Conservation (phyloP, 2,113 vertebrate genomes). For the Chaetops frenatus region DNA sequence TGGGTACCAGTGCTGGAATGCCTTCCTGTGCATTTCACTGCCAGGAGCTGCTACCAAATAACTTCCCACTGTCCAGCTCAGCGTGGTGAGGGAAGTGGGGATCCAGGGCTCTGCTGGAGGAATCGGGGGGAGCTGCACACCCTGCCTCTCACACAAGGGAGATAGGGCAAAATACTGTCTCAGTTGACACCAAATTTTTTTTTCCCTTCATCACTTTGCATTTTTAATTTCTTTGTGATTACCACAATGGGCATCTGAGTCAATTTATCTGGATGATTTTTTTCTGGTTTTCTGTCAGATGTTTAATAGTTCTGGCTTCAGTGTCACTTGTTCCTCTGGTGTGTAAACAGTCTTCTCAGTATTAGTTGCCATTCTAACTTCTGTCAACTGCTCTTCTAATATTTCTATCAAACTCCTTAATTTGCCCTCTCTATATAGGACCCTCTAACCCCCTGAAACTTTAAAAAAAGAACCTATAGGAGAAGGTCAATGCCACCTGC, state of each 20-base stretch:
- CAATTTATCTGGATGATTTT: background rate
- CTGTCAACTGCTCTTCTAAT: constrained; percentile 20
- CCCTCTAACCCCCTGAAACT: constrained; percentile 34
- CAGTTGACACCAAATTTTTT: background rate
- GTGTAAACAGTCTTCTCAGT: background rate
- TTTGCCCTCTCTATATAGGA: constrained; percentile 20
- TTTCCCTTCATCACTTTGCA: background rate
- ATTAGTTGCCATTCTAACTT: constrained; percentile 1
- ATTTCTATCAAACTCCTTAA: constrained; percentile 30
- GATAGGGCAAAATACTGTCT: background rate
- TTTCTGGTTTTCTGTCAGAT: background rate
- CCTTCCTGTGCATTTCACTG: background rate
- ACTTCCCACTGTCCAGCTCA: background rate
- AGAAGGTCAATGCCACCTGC: background rate
- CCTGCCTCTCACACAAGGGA: rapidly evolving
- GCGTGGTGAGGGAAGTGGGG: rapidly evolving
- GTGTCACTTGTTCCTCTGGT: background rate
- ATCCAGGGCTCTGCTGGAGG: background rate
- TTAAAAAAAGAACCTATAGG: background rate
- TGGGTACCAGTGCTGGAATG: background rate
- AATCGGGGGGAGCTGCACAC: background rate
- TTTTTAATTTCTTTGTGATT: background rate
- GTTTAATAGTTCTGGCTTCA: background rate
- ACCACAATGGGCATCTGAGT: background rate
- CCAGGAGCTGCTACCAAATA: background rate